These are phyloP conservation scores for Galerucella pusilla DNA, from an alignment of 2,888 invertebrate genomes.

Conservation along the genomic window DNA sequence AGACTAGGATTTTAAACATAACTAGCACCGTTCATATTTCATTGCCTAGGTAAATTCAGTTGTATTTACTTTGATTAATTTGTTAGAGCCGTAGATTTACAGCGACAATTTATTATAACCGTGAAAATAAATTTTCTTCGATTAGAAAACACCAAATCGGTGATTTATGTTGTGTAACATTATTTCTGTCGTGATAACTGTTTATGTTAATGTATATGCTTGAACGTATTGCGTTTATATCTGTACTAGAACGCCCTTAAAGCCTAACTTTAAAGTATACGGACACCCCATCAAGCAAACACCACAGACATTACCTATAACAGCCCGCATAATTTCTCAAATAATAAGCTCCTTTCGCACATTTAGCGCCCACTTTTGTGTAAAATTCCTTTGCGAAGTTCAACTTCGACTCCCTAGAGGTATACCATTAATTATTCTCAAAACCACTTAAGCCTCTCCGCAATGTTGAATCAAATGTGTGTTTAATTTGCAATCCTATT, in stretches of 20 bases:
- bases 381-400: conserved; percentile 27
- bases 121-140: neutral
- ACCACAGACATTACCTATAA: conserved; percentile 32
- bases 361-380: conserved; percentile 30
- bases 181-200: neutral
- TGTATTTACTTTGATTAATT: conserved; percentile 16
- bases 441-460: conserved; percentile 37
- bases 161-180: neutral
- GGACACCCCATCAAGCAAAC: conserved; percentile 25
- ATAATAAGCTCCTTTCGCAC: conserved; percentile 32
- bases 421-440: conserved; percentile 34
- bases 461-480: conserved; percentile 36
- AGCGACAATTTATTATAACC: neutral
- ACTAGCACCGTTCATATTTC: conserved; percentile 26
- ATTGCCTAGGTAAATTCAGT: conserved; percentile 18
- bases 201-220: neutral
- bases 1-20: conserved; percentile 26
- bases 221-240: neutral
- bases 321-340: conserved; percentile 29
- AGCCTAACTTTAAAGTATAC: conserved; percentile 13
- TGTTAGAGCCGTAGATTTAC: neutral
- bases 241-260: neutral
- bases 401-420: conserved; percentile 22
- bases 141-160: neutral
- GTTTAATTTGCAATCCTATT: conserved; percentile 38